These are phyloP conservation scores for Synergus umbraculus DNA, from an alignment of 2,888 invertebrate species.

Conservation along the genomic window DNA sequence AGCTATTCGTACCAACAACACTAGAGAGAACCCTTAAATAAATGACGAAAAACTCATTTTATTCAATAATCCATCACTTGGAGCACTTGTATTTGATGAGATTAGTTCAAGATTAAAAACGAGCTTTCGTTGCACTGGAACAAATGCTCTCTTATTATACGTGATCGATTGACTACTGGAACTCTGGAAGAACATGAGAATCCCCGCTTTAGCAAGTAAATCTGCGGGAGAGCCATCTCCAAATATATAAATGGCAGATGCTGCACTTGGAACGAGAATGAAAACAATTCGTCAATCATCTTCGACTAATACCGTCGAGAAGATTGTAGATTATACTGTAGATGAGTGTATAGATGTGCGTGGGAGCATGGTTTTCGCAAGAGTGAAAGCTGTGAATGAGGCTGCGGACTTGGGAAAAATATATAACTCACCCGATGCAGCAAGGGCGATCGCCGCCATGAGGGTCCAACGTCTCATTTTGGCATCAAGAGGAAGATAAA, in stretches of 20 bases:
- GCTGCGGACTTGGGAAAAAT: conserved; percentile 29
- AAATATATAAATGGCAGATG: conserved; percentile 9
- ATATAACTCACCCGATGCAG: conserved; percentile 72
- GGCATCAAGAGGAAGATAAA: conserved; percentile 54
- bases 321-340: not conserved
- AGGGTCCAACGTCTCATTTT: conserved; percentile 76
- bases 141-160: not conserved
- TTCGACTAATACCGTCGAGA: not conserved
- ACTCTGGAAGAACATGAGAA: not conserved
- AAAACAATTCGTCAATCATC: not conserved
- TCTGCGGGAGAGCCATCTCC: not conserved
- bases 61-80: not conserved
- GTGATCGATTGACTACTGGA: not conserved
- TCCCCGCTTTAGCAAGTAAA: not conserved
- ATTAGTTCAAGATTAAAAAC: not conserved
- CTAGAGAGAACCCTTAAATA: too few species aligned
- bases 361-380: conserved; percentile 41
- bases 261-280: conserved; percentile 23
- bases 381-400: conserved; percentile 49
- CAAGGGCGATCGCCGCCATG: conserved; percentile 76
- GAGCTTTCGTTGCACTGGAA: not conserved
- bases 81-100: not conserved
- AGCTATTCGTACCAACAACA: too few species aligned
- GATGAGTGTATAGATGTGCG: conserved; percentile 38
- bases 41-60: too few species aligned